Base-by-base conservation (phyloP, 2,888 invertebrate species). In the Coenonympha glycerion region DNA sequence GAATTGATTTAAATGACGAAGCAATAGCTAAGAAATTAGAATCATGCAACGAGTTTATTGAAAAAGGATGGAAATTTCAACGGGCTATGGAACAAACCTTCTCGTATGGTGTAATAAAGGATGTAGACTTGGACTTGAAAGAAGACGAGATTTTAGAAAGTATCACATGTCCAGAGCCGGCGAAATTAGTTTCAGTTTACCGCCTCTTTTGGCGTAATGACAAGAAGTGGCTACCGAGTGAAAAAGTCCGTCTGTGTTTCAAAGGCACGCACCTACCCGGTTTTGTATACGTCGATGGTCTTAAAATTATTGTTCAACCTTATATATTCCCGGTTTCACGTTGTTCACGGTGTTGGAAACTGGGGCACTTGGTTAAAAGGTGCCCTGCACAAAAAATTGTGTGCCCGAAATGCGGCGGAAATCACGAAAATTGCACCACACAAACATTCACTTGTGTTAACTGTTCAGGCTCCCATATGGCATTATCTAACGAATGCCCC, bases 351-450 rank as follows among this genome's bases (percentile, higher is more conserved):
- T 21, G 21, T 21, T 21, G 21, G 21, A 3, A 21, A 5, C 21
- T 21, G 5, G 21, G 21, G 21, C 21, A 21, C 5, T 4, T 5
- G 21, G 21, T 5, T 5, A 3, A 5, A 4, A 21, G 5, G 21
- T 21, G 21, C 21, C 21, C 21, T 4, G 21, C 21, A 33, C 22
- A 31, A 3, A 54, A 51, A 41, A 26, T 47, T 6, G 24, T 53
- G 3, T 59, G 57, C 18, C 59, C 56, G 2, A 59, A 57, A 28
- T 59, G 56, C 46, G 33, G 41, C 1, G 24, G 31, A 3, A 39
- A 46, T 28, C 56, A 60, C n/a, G 28, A 33, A 3, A 58, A 58
- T 19, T 58, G 60, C 40, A 51, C 51, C 6, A 58, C 53, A 1
- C 28, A n/a, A 19, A 16, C 1, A 4, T 58, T 31, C 13, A 52